phyloP scores from a whole-genome alignment of 35 echinoderm and acorn worm genomes.

The Strongylocentrotus purpuratus region DNA sequence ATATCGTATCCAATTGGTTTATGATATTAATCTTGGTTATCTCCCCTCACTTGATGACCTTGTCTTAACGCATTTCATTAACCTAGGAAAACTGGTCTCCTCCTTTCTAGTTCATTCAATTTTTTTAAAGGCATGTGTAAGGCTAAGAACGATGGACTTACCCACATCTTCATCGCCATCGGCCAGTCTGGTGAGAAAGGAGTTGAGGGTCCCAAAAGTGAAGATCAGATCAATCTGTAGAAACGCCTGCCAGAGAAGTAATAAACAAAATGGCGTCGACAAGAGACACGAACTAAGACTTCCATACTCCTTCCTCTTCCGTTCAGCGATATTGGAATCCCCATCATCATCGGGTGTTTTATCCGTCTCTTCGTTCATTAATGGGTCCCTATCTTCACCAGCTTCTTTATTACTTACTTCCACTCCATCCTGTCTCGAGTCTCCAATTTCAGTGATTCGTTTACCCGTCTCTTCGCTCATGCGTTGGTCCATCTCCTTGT shows the following conservation, averaged over 20 bases:
- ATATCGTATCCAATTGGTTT: not conserved
- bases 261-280: not conserved
- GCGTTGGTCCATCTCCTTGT: not conserved
- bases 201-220: not conserved
- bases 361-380: too few species aligned
- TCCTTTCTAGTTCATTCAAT: too few species aligned
- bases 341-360: too few species aligned
- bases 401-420: too few species aligned
- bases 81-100: not conserved
- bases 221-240: slow-evolving; percentile 25
- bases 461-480: not conserved
- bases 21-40: not conserved
- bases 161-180: not conserved
- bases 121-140: too few species aligned
- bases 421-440: not conserved
- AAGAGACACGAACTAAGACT: not conserved
- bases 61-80: too few species aligned
- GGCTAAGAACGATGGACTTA: not conserved
- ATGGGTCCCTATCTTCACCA: too few species aligned
- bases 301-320: not conserved
- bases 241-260: not conserved
- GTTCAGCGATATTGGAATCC: not conserved
- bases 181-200: not conserved
- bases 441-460: not conserved
- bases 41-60: not conserved